Percentiles rank a stretch among this genome's conserved stretches.
Evolutionary conservation across 2,888 invertebrate species (phyloP).

Genomic region (Hetaerina titia): DNA sequence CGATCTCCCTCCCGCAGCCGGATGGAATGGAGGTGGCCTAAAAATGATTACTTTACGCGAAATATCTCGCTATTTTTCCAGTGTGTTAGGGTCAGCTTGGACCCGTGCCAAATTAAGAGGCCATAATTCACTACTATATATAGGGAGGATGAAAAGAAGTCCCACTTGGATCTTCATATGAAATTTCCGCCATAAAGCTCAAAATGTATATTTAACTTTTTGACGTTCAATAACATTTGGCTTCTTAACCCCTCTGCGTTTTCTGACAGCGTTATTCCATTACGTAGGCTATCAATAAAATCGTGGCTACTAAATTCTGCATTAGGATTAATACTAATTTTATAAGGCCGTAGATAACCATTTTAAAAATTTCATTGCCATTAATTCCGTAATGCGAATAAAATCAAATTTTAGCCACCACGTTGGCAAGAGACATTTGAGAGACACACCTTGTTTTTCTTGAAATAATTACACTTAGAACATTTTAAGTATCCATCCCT

Average conservation of each 20-base stretch:
- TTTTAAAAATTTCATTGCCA: too few relatives aligned
- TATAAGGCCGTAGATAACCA: too few relatives aligned
- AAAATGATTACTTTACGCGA: slow-evolving; percentile 16
- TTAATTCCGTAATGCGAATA: too few relatives aligned
- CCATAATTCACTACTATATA: slow-evolving; percentile 56
- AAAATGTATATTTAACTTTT: slow-evolving; percentile 27
- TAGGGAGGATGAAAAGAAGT: slow-evolving; percentile 25
- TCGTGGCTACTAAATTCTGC: too few relatives aligned
- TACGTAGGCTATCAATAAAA: not conserved
- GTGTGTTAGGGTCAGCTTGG: slow-evolving; percentile 49
- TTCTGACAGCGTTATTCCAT: not conserved
- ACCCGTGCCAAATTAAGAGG: not conserved
- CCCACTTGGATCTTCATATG: slow-evolving; percentile 8
- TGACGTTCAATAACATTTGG: slow-evolving; percentile 11
- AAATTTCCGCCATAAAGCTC: not conserved
- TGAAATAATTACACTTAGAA: too few relatives aligned
- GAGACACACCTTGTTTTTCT: too few relatives aligned
- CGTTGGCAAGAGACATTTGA: too few relatives aligned
- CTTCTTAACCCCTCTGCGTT: not conserved
- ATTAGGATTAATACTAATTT: too few relatives aligned
- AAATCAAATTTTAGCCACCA: too few relatives aligned
- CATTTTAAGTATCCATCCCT: too few relatives aligned
- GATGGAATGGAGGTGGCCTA: not conserved
- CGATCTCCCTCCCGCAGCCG: slow-evolving; percentile 29
- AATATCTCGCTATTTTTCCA: slow-evolving; percentile 27